phyloP scores from a whole-genome alignment of 2,888 invertebrate genomes.

The Bugulina stolonifera region DNA sequence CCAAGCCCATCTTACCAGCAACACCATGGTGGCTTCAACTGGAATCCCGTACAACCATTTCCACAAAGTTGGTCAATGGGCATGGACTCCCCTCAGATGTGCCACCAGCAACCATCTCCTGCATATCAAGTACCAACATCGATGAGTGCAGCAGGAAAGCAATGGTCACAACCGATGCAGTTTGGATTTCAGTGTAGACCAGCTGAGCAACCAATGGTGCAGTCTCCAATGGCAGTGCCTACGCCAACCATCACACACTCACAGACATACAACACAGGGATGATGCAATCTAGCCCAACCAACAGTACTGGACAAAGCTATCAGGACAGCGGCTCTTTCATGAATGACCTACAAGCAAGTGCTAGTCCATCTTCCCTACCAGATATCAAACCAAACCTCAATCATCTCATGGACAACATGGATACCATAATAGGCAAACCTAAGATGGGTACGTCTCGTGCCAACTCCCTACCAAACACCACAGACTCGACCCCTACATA shows the following conservation, averaged over 20 bases:
- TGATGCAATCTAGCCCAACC: neutral
- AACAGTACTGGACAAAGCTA: neutral
- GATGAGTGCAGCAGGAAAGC: neutral
- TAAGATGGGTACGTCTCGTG: neutral
- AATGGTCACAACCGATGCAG: conserved; percentile 23
- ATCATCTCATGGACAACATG: conserved; percentile 13
- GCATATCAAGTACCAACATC: conserved; percentile 9
- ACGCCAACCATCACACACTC: too few relatives aligned
- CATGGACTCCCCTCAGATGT: conserved; percentile 1
- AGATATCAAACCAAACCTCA: conserved; percentile 1
- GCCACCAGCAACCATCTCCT: conserved; percentile 5
- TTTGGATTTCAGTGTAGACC: neutral
- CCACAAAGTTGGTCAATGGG: conserved; percentile 8
- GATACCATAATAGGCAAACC: conserved; percentile 13
- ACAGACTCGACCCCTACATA: neutral
- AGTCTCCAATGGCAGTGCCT: conserved; percentile 11
- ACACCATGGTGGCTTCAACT: conserved; percentile 19
- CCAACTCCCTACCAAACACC: neutral
- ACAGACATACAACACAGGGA: neutral
- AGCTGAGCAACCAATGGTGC: conserved; percentile 7
- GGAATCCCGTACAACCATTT: conserved; percentile 1
- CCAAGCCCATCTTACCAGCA: conserved; percentile 22
- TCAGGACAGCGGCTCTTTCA: neutral
- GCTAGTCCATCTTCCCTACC: neutral
- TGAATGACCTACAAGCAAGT: neutral